Percentiles rank a stretch among this genome's conserved stretches.
Conservation (phyloP, 2,797 vertebrate species). For the Nannoperca obscura region DNA sequence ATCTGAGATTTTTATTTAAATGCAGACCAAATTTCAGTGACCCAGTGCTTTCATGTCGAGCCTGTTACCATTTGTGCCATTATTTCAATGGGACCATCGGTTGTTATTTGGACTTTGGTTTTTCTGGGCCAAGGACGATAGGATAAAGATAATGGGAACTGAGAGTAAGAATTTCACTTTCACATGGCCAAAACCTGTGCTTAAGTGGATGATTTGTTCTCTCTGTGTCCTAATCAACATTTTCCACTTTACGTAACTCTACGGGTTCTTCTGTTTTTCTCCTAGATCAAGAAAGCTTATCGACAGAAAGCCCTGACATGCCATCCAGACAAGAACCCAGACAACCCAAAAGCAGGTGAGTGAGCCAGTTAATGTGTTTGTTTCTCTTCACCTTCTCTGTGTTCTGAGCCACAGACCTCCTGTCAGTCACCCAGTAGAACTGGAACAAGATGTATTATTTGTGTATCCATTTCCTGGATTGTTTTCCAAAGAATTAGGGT, state of each 20-base stretch:
- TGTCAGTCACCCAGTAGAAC: constrained; percentile 8
- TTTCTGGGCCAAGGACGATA: constrained; percentile 47
- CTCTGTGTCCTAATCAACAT: constrained; percentile 39
- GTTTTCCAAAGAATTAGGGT: constrained; percentile 27
- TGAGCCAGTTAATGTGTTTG: not conserved
- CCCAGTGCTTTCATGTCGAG: constrained; percentile 53
- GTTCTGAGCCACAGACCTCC: not conserved
- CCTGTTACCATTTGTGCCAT: constrained; percentile 39
- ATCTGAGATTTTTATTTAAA: constrained; percentile 36
- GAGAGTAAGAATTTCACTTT: constrained; percentile 46
- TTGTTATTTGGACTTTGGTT: constrained; percentile 35
- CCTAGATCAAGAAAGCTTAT: constrained; percentile 96
- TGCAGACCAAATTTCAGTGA: constrained; percentile 54
- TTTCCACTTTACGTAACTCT: constrained; percentile 26
- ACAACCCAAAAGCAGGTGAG: constrained; percentile 95
- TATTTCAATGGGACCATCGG: constrained; percentile 53
- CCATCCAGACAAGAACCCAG: constrained; percentile 98
- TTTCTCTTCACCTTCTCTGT: not conserved
- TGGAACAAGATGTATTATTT: constrained; percentile 11
- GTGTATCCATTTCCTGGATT: constrained; percentile 17
- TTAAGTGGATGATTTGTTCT: constrained; percentile 38
- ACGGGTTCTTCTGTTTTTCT: constrained; percentile 47
- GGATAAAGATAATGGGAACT: constrained; percentile 53
- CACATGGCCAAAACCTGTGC: constrained; percentile 46
- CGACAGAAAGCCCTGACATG: constrained; percentile 94